A percentile compares a stretch with the other conserved stretches of the same genome.
phyloP scores from a whole-genome alignment of 1,140 invertebrate genomes.

The Danaus plexippus region DNA sequence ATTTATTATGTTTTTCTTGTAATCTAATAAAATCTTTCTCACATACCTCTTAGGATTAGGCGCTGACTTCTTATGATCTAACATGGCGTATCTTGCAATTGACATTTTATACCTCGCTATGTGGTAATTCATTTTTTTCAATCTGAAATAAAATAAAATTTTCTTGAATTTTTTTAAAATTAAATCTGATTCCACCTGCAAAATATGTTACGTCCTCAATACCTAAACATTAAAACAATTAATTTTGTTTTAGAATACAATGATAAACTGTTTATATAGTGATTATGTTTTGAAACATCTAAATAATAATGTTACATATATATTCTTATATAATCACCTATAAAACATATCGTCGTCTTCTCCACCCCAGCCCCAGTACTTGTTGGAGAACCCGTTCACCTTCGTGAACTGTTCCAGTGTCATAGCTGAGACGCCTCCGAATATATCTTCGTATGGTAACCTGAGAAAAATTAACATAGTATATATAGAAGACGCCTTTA shows the following conservation, averaged over 20 bases:
- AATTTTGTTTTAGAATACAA: no score
- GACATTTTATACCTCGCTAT: conserved; percentile 89
- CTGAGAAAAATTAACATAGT: conserved; percentile 72
- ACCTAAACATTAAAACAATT: no score
- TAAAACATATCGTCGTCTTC: conserved; percentile 95
- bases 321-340: conserved; percentile 56
- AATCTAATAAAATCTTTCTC: background rate
- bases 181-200: no score
- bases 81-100: conserved; percentile 92
- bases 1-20: background rate
- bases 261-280: no score
- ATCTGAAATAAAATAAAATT: conserved; percentile 49
- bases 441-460: conserved; percentile 89
- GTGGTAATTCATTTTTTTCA: conserved; percentile 83
- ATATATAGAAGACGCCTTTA: no score
- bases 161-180: no score
- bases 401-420: conserved; percentile 84
- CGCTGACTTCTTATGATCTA: conserved; percentile 89
- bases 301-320: no score
- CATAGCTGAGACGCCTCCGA: conserved; percentile 92
- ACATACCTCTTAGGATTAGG: conserved; percentile 89
- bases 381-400: conserved; percentile 93
- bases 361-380: conserved; percentile 94
- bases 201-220: no score
- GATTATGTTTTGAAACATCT: no score